Evolutionary conservation across 2,888 invertebrate genomes (phyloP).

Genomic region (Brenthis daphne): DNA sequence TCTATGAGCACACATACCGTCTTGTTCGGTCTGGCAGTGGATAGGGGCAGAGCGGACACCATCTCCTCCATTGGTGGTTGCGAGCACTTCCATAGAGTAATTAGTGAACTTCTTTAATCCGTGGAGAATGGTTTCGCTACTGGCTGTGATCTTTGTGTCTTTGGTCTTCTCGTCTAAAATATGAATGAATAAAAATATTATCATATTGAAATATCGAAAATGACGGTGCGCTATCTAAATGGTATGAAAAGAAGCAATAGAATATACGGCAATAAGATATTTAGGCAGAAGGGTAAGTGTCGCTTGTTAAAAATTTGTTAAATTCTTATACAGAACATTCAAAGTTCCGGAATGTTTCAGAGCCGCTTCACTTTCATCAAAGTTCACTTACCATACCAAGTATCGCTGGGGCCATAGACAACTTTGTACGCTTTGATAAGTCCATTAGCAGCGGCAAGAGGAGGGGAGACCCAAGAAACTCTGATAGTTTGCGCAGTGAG

Average conservation of each 20-base stretch:
- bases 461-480: conserved; percentile 97
- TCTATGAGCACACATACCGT: conserved; percentile 84
- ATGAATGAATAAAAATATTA: conserved; percentile 2
- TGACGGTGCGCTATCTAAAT: too few relatives aligned
- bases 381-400: conserved; percentile 92
- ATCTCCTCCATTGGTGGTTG: conserved; percentile 97
- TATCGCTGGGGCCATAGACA: conserved; percentile 94
- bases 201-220: too few relatives aligned
- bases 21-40: conserved; percentile 97
- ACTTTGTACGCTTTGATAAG: conserved; percentile 98
- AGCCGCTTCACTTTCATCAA: not conserved
- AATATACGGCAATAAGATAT: too few relatives aligned
- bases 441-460: conserved; percentile 95
- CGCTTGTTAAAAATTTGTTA: not conserved
- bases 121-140: conserved; percentile 95
- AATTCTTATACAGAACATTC: not conserved
- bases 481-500: conserved; percentile 96
- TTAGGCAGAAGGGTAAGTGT: too few relatives aligned
- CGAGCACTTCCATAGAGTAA: conserved; percentile 97
- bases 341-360: not conserved
- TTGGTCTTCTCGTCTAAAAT: conserved; percentile 91
- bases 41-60: conserved; percentile 94
- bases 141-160: conserved; percentile 95
- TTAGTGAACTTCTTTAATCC: conserved; percentile 97
- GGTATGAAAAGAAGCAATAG: too few relatives aligned